Conservation (phyloP, 2,888 invertebrate species). For the Agonopterix subpropinquella region DNA sequence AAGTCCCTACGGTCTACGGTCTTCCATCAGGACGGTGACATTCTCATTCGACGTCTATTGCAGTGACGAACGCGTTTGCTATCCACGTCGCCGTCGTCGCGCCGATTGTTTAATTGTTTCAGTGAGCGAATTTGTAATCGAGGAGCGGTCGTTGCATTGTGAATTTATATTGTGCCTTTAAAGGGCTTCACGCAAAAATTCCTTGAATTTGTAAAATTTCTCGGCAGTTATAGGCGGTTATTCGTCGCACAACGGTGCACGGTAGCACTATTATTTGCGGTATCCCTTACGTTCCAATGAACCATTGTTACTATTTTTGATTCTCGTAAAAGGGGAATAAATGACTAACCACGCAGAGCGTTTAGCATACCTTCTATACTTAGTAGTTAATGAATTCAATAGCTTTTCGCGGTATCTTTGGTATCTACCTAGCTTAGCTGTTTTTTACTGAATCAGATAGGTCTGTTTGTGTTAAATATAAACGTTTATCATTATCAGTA, state of each 20-base stretch:
- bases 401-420: no score
- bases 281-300: slow-evolving; percentile 26
- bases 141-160: slow-evolving; percentile 51
- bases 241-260: not conserved
- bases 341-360: slow-evolving; percentile 23
- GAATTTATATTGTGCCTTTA: slow-evolving; percentile 11
- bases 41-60: slow-evolving; percentile 42
- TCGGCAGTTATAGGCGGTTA: not conserved
- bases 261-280: slow-evolving; percentile 8
- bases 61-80: slow-evolving; percentile 57
- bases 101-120: slow-evolving; percentile 54
- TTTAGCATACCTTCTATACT: no score
- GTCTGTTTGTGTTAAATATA: slow-evolving; percentile 2
- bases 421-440: no score
- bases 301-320: slow-evolving; percentile 35
- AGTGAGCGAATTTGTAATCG: slow-evolving; percentile 57
- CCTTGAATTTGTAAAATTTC: no score
- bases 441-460: no score
- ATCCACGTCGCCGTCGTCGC: slow-evolving; percentile 33
- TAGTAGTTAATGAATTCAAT: no score
- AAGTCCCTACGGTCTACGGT: slow-evolving; percentile 51
- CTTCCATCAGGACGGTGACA: slow-evolving; percentile 29
- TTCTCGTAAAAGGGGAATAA: slow-evolving; percentile 21
- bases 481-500: slow-evolving; percentile 38
- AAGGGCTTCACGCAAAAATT: not conserved